These are phyloP conservation scores for Brachypterus glaber DNA, from an alignment of 2,888 invertebrate species.

Conservation along the genomic window DNA sequence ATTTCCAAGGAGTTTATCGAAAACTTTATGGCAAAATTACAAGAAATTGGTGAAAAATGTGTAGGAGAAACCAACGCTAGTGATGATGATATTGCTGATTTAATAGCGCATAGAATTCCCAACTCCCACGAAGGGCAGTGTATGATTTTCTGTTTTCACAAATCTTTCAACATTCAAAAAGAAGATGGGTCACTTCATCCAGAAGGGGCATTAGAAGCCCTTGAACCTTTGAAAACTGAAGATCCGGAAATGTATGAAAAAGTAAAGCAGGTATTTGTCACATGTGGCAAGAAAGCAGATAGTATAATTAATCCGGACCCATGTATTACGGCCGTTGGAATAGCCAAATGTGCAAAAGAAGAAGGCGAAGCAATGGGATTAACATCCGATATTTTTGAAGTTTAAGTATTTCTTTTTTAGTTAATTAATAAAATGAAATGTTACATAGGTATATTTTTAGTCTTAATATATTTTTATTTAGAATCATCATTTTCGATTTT, in stretches of 20 bases:
- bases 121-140: slow-evolving; percentile 23
- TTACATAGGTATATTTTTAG: no score
- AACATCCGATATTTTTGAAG: slow-evolving; percentile 4
- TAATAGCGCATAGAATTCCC: slow-evolving; percentile 20
- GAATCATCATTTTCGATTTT: no score
- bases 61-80: slow-evolving; percentile 24
- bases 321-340: slow-evolving; percentile 22
- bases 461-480: no score
- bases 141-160: slow-evolving; percentile 23
- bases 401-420: no score
- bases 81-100: slow-evolving; percentile 20
- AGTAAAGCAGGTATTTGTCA: slow-evolving; percentile 14
- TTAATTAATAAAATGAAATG: no score
- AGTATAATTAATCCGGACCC: slow-evolving; percentile 24
- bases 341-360: slow-evolving; percentile 22
- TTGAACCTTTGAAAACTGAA: slow-evolving; percentile 19
- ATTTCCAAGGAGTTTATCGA: slow-evolving; percentile 18
- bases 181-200: slow-evolving; percentile 19
- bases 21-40: slow-evolving; percentile 23
- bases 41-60: slow-evolving; percentile 23
- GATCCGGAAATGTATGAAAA: slow-evolving; percentile 21
- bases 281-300: no score
- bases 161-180: slow-evolving; percentile 19
- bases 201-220: slow-evolving; percentile 16
- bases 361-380: slow-evolving; percentile 21